Evolutionary conservation across 1,140 invertebrate genomes (phyloP).

Genomic region (Neodiprion pinetum): DNA sequence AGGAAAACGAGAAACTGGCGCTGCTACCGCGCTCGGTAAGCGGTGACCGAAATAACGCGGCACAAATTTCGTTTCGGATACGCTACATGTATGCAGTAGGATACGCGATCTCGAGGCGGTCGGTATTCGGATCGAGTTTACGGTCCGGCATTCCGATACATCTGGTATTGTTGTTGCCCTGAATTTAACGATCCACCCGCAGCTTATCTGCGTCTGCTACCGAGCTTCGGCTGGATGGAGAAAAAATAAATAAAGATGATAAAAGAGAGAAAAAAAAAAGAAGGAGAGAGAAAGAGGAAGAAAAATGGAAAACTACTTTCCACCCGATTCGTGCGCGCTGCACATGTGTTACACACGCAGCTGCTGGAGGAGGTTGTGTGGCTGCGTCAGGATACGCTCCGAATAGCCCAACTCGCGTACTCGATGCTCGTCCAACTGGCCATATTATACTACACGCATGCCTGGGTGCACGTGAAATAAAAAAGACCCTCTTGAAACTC

Average conservation of each 20-base stretch:
- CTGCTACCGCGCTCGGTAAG: conserved; percentile 27
- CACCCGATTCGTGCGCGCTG: background rate
- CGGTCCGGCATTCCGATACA: too few relatives aligned
- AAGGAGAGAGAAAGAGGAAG: conserved; percentile 22
- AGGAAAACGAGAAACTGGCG: conserved; percentile 38
- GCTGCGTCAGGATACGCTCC: background rate
- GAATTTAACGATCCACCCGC: too few relatives aligned
- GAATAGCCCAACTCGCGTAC: background rate
- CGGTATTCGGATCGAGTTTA: background rate
- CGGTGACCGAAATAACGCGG: conserved; percentile 9
- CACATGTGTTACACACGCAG: background rate
- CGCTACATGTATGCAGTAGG: background rate
- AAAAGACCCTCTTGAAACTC: too few relatives aligned
- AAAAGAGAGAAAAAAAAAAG: conserved; percentile 6
- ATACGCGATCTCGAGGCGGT: background rate
- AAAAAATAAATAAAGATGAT: conserved; percentile 18
- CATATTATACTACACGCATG: too few relatives aligned
- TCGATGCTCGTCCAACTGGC: background rate
- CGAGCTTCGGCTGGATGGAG: conserved; percentile 17
- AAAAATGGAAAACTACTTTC: conserved; percentile 18
- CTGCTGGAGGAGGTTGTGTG: background rate
- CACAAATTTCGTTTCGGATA: conserved; percentile 31
- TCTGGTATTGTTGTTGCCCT: too few relatives aligned
- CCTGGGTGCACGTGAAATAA: too few relatives aligned
- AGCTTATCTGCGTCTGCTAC: too few relatives aligned